A percentile compares a stretch with the other conserved stretches of the same genome.
phyloP scores from a whole-genome alignment of 2,888 invertebrate species.

The Podabrus alpinus region DNA sequence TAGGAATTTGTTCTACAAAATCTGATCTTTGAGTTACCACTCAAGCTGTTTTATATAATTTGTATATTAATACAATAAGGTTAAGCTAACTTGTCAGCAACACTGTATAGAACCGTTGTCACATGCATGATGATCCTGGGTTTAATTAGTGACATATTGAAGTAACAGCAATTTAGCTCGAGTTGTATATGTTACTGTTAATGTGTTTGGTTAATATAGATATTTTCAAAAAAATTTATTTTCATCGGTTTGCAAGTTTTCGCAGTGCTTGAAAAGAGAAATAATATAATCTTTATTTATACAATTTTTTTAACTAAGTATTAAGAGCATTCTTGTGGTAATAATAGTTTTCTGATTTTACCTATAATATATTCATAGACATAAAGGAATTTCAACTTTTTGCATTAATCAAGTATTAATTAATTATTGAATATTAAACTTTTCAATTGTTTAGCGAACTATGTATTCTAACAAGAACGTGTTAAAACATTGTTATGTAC shows the following conservation, averaged over 20 bases:
- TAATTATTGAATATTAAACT: neutral
- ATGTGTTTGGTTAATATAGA: neutral
- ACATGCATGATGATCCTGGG: neutral
- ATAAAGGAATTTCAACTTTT: neutral
- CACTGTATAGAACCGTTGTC: neutral
- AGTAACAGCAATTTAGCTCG: neutral
- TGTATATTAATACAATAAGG: neutral
- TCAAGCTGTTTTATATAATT: neutral
- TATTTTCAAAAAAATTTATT: neutral
- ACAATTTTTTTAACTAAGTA: neutral
- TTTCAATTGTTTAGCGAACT: neutral
- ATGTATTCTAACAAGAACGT: neutral
- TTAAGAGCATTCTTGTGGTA: neutral
- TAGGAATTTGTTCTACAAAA: neutral
- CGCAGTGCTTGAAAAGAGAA: neutral
- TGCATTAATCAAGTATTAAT: neutral
- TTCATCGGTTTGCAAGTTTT: neutral
- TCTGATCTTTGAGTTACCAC: neutral
- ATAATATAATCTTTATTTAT: too few relatives aligned
- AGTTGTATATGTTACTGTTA: neutral
- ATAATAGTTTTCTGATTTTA: too few relatives aligned
- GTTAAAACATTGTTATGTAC: neutral
- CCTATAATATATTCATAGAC: neutral
- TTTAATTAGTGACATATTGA: neutral
- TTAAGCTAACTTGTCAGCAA: neutral